Evolutionary conservation across 2,888 invertebrate species (phyloP), one percentile per base, ranked within the genome.

Genomic region (Ennomos quercinarius): DNA sequence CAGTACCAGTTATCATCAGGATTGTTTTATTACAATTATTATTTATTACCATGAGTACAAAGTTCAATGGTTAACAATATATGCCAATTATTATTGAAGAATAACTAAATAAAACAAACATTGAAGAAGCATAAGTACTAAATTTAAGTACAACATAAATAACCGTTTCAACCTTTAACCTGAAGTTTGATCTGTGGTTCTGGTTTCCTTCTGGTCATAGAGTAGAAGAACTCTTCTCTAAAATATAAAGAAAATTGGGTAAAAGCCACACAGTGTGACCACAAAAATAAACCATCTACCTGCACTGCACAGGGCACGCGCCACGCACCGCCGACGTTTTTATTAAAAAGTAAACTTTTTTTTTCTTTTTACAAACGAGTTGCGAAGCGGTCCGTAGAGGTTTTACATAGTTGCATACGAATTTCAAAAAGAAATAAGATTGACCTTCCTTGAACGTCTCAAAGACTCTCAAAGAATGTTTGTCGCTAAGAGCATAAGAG

Each of bases 271-370:
- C 34, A 13, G 10, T 44, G 48, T 17, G 61, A 53, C 46, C 55
- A 50, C 54, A 63, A 67, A 63, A 65, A 60, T 53, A 60, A 50
- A 47, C 40, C 48, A 41, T 44, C 79, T 80, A 78, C 81, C 80
- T 80, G 78, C 61, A 66, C 80, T 80, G 78, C 61, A 66, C 12
- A 27, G 27, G 66, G 71, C 74, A 73, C 74, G 70, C 71, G 72
- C 68, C 67, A 62, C 61, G 60, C 42, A 60, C 51, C 56, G 58
- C 54, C 53, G 53, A 56, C 42, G 27, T 61, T 66, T 62, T 64
- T 65, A 61, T 53, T 64, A 64, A n/a, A n/a, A n/a, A n/a, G n/a
- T n/a, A n/a, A 64, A 66, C 58, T 66, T 66, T 47, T 57, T 42
- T 70, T 51, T 55, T 27, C 72, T 74, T 74, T 52, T 66, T 58